Evolutionary conservation across 37 sponge, comb jelly and placozoan species (phyloP).

Genomic region (Theonella swinhoei): DNA sequence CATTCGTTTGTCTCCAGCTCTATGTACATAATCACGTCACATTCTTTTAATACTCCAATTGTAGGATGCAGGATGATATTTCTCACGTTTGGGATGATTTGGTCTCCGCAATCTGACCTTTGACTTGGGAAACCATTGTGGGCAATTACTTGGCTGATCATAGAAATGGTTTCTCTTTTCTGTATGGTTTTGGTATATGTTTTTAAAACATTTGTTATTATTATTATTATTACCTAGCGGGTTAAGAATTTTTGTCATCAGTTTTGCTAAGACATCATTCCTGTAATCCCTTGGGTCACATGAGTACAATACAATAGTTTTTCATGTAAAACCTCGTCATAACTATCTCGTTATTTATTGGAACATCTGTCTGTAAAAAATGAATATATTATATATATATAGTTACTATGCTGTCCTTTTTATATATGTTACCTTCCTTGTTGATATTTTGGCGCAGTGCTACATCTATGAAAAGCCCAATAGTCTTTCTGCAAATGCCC

Average conservation of each 20-base stretch:
- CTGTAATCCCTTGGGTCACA: not conserved
- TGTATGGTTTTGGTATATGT: not conserved
- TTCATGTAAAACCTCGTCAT: not conserved
- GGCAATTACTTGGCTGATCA: not conserved
- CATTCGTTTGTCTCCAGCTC: constrained; percentile 15
- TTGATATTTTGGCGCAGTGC: not conserved
- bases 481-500: not conserved
- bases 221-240: not conserved
- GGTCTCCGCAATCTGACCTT: constrained; percentile 1
- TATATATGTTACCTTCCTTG: not conserved
- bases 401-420: not conserved
- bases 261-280: constrained; percentile 16
- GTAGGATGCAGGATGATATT: not conserved
- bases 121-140: constrained; percentile 3
- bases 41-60: not conserved
- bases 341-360: not conserved
- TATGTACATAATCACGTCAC: not conserved
- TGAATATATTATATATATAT: too few species aligned
- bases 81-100: constrained; percentile 14
- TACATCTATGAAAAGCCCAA: not conserved
- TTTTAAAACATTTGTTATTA: not conserved
- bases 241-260: constrained; percentile 2
- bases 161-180: not conserved
- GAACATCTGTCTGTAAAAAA: not conserved
- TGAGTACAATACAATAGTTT: not conserved